Percentiles rank a stretch among this genome's conserved stretches.
Conservation (phyloP, 2,113 vertebrate species). For the Mustela nigripes region DNA sequence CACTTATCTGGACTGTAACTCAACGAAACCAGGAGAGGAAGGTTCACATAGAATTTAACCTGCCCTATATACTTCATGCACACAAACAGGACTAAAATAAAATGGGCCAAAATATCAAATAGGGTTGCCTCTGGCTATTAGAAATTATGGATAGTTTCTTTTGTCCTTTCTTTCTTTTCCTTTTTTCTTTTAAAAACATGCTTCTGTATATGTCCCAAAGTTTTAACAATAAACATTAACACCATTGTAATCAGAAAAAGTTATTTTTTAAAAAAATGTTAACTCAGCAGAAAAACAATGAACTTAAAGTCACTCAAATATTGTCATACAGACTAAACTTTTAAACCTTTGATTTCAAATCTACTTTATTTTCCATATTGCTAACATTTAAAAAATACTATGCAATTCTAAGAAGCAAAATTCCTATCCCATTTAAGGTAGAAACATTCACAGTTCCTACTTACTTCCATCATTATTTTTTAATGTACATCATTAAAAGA, state of each 20-base stretch:
- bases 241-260: not conserved
- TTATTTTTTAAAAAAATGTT: not conserved
- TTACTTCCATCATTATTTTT: not conserved
- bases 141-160: slow-evolving; percentile 10
- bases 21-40: not conserved
- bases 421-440: not conserved
- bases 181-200: not conserved
- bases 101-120: not conserved
- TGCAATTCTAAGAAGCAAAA: not conserved
- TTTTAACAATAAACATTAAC: slow-evolving; percentile 23
- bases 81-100: slow-evolving; percentile 20
- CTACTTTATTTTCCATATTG: not conserved
- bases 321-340: not conserved
- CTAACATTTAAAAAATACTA: not conserved
- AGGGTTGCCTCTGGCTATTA: not conserved
- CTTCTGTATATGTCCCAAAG: not conserved
- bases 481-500: not conserved
- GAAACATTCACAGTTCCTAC: not conserved
- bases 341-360: not conserved
- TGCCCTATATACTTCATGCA: not conserved
- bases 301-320: slow-evolving; percentile 48
- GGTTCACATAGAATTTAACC: not conserved
- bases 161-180: not conserved
- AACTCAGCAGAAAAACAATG: not conserved
- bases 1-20: not conserved